These are phyloP conservation scores for Florisuga fusca DNA, from an alignment of 2,797 vertebrate genomes.

Conservation along the genomic window DNA sequence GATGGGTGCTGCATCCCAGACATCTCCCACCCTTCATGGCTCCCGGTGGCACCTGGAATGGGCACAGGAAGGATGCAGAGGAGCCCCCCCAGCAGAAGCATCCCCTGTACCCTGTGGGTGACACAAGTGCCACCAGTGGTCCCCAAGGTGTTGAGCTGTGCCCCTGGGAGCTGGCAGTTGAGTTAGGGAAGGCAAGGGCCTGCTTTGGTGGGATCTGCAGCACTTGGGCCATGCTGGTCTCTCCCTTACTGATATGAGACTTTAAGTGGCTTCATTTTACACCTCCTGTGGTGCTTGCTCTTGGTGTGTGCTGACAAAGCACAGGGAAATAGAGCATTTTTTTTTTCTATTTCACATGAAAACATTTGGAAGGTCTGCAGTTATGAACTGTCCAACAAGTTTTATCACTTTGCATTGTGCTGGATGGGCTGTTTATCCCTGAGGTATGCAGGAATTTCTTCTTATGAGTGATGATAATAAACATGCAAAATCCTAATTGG, in stretches of 20 bases:
- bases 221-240: fast-evolving
- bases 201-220: fast-evolving
- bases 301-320: background rate
- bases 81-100: background rate
- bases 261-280: fast-evolving
- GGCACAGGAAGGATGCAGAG: background rate
- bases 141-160: background rate
- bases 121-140: background rate
- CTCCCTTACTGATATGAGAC: background rate
- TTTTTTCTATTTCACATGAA: background rate
- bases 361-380: background rate
- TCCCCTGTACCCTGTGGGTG: background rate
- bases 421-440: background rate
- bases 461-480: background rate
- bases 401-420: background rate
- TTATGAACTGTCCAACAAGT: background rate
- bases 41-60: fast-evolving
- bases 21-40: fast-evolving
- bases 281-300: fast-evolving
- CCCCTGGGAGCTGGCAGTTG: background rate
- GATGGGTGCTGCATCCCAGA: background rate
- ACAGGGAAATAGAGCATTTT: background rate
- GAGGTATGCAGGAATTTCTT: background rate
- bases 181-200: background rate
- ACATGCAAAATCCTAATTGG: background rate